Evolutionary conservation across 2,797 vertebrate genomes (phyloP).

Genomic region (Tadarida brasiliensis): DNA sequence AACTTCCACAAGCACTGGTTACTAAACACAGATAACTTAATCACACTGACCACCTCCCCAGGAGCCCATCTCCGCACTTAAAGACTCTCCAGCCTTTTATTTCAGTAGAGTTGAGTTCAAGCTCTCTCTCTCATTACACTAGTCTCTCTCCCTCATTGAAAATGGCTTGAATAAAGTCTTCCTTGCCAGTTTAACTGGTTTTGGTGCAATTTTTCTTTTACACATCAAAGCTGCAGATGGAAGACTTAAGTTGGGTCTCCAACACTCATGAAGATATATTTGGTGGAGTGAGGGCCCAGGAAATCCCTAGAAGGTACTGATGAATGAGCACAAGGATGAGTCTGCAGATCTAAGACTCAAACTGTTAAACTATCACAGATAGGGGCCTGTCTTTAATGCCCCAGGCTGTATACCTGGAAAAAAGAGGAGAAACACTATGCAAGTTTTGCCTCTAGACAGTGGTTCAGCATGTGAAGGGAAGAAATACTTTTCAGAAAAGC

Average conservation of each 20-base stretch:
- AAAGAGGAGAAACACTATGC: background rate
- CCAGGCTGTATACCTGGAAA: background rate
- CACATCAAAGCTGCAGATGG: background rate
- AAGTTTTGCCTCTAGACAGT: conserved; percentile 26
- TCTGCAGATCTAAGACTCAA: background rate
- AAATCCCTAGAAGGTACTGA: background rate
- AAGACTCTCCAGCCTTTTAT: background rate
- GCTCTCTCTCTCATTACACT: background rate
- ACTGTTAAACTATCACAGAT: background rate
- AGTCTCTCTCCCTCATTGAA: background rate
- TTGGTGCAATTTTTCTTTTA: background rate
- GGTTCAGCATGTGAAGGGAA: background rate
- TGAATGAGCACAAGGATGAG: background rate
- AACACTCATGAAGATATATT: background rate
- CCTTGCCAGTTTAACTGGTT: background rate
- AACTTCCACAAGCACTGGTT: background rate
- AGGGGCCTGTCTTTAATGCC: background rate
- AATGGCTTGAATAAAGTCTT: conserved; percentile 3
- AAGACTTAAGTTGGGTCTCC: background rate
- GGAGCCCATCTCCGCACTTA: background rate
- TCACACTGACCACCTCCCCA: background rate
- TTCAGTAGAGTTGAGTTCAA: background rate
- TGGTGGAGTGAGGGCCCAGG: background rate
- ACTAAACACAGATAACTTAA: background rate
- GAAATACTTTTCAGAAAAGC: background rate